phyloP scores from a whole-genome alignment of 2,797 vertebrate genomes.

The Chelidonichthys spinosus region DNA sequence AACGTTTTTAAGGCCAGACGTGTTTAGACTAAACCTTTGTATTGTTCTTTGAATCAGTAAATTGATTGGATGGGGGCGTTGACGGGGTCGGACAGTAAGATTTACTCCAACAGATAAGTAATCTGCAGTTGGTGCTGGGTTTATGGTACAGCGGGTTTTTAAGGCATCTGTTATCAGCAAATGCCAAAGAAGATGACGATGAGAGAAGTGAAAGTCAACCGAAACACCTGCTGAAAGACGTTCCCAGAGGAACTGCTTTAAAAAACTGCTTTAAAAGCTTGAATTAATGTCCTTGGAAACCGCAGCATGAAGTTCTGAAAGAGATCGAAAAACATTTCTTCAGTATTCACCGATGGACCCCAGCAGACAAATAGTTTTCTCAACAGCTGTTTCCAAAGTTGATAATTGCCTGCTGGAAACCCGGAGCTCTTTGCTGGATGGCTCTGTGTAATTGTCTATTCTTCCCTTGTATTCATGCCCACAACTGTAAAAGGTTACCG shows the following conservation, averaged over 20 bases:
- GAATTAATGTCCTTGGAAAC: background rate
- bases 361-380: background rate
- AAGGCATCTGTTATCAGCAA: background rate
- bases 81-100: background rate
- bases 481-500: slow-evolving; percentile 15
- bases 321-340: background rate
- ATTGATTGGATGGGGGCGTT: background rate
- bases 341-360: too few relatives aligned
- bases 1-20: background rate
- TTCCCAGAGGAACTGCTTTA: background rate
- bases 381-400: slow-evolving; percentile 4
- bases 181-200: background rate
- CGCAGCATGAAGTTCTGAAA: background rate
- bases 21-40: background rate
- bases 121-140: background rate
- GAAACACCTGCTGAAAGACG: background rate
- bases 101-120: background rate
- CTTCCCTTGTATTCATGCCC: background rate
- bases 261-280: background rate
- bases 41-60: background rate
- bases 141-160: background rate
- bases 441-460: slow-evolving; percentile 14
- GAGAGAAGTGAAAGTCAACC: background rate
- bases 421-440: background rate
- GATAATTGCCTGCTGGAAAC: background rate